Evolutionary conservation across 2,113 vertebrate genomes (phyloP).

Genomic region (Pampusana beccarii): DNA sequence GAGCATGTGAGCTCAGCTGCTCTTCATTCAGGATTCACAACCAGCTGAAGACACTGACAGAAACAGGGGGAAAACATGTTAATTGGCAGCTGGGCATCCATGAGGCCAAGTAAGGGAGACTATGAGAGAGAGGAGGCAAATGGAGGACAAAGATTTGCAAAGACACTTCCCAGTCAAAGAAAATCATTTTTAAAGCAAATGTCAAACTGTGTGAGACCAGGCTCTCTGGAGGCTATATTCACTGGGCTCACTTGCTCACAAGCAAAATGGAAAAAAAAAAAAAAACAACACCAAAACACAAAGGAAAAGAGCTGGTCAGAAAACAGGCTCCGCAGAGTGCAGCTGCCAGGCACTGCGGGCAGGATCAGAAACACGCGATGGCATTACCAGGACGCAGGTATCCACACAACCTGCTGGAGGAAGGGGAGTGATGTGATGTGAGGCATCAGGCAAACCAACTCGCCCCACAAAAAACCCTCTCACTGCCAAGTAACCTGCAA

Average conservation of each 20-base stretch:
- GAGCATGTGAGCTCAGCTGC: not conserved
- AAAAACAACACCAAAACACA: too few relatives aligned
- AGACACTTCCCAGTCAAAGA: not conserved
- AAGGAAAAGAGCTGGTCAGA: not conserved
- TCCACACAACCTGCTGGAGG: not conserved
- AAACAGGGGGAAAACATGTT: constrained; percentile 11
- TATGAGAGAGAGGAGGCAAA: not conserved
- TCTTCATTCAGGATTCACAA: constrained; percentile 14
- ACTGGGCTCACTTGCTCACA: fast-evolving
- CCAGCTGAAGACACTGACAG: not conserved
- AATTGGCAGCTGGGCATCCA: not conserved
- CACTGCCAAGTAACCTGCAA: not conserved
- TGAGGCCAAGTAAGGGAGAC: not conserved
- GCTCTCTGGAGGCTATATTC: not conserved
- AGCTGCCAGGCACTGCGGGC: fast-evolving
- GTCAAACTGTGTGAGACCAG: not conserved
- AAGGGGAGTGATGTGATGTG: fast-evolving
- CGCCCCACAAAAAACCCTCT: not conserved
- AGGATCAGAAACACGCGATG: fast-evolving
- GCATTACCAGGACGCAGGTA: not conserved
- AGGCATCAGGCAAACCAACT: not conserved
- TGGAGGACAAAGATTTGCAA: not conserved
- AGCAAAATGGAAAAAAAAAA: not conserved
- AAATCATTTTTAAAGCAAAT: not conserved
- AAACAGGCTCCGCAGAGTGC: not conserved